These are phyloP conservation scores for Rhombomys opimus DNA, from an alignment of 2,113 vertebrate species.

Conservation along the genomic window DNA sequence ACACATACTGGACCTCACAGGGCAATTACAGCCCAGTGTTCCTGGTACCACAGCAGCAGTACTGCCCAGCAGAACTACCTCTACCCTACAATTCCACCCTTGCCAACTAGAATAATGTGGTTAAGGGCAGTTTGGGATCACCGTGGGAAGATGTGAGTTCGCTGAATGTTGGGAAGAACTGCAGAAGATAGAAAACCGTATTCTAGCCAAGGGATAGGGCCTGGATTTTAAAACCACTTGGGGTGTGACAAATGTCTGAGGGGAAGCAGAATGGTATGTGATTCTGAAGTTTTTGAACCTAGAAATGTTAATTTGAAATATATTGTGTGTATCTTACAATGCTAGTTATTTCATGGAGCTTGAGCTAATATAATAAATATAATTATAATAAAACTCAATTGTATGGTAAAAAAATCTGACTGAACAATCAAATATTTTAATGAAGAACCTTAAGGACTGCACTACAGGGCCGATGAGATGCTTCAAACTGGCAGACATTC, in stretches of 20 bases:
- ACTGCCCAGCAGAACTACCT: neutral
- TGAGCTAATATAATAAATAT: neutral
- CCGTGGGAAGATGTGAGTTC: neutral
- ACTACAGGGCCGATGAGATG: no score
- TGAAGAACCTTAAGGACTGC: neutral
- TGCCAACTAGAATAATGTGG: neutral
- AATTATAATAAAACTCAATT: neutral
- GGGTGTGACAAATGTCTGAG: neutral
- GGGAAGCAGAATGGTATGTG: neutral
- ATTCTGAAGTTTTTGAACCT: neutral
- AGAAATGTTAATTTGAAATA: neutral
- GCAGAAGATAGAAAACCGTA: neutral
- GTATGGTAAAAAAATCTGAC: neutral
- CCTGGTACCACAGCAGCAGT: neutral
- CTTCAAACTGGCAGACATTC: neutral
- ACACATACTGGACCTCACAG: neutral
- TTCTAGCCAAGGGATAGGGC: neutral
- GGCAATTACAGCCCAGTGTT: neutral
- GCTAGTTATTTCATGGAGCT: conserved; percentile 5
- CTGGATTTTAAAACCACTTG: neutral
- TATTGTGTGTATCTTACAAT: neutral
- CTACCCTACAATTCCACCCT: neutral
- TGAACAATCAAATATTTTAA: conserved; percentile 37
- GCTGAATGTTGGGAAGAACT: neutral
- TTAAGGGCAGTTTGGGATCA: neutral